Conservation (phyloP, 2,797 vertebrate genomes). For the Hippoglossus hippoglossus region DNA sequence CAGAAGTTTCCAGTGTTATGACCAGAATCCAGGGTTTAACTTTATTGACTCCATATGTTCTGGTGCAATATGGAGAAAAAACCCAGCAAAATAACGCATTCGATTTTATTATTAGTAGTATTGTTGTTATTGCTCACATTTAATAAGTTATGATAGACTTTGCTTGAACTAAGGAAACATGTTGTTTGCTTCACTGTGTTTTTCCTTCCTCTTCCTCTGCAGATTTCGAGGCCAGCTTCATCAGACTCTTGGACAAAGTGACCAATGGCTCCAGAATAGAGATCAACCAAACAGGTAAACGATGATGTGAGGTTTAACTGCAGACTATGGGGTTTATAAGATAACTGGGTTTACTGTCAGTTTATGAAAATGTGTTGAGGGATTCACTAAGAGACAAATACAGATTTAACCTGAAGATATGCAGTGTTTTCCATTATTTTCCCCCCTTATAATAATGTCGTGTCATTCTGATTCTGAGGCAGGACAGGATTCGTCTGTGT, state of each 20-base stretch:
- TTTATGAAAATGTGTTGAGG: no score
- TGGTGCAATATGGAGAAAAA: neutral
- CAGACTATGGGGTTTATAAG: neutral
- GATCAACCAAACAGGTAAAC: slow-evolving; percentile 97
- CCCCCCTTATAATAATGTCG: neutral
- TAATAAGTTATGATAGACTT: neutral
- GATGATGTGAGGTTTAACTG: neutral
- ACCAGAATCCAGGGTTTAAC: neutral
- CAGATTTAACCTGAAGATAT: no score
- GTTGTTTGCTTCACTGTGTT: neutral
- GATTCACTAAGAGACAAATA: neutral
- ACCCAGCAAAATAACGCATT: neutral
- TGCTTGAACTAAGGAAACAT: neutral
- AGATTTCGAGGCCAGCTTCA: slow-evolving; percentile 99
- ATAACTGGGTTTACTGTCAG: slow-evolving; percentile 20
- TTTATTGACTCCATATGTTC: neutral
- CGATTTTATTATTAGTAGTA: neutral
- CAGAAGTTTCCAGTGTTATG: slow-evolving; percentile 10
- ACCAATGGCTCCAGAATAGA: slow-evolving; percentile 97
- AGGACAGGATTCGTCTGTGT: no score
- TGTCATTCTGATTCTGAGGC: no score
- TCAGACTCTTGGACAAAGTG: slow-evolving; percentile 95
- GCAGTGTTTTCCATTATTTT: neutral
- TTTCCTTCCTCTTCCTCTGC: slow-evolving; percentile 21
- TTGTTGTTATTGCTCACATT: neutral